Conservation (phyloP, 2,113 vertebrate species). For the Odocoileus hemionus region DNA sequence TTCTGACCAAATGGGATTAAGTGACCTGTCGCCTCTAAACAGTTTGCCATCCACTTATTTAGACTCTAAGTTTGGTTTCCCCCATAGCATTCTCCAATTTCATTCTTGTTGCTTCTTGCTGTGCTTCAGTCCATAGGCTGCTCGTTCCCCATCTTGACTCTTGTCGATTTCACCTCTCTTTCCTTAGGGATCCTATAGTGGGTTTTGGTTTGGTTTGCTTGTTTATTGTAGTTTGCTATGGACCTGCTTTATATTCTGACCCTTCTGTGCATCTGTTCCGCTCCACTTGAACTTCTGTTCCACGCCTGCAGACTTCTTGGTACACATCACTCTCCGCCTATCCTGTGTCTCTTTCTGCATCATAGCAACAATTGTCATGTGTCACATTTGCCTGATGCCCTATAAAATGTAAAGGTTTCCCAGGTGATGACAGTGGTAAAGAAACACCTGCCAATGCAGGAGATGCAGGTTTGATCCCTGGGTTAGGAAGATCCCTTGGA, state of each 20-base stretch:
- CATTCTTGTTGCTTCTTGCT: background rate
- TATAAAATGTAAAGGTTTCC: background rate
- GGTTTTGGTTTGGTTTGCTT: background rate
- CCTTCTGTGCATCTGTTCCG: fast-evolving
- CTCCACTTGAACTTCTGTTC: fast-evolving
- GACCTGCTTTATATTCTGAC: background rate
- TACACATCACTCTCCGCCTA: fast-evolving
- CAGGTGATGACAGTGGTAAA: background rate
- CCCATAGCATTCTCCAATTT: background rate
- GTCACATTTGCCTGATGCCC: background rate
- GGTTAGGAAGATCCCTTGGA: background rate
- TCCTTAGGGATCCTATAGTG: background rate
- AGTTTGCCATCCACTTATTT: background rate
- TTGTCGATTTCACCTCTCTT: background rate
- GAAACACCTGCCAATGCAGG: background rate
- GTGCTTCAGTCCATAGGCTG: background rate
- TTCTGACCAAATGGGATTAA: background rate
- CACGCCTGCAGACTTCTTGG: fast-evolving
- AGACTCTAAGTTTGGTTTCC: background rate
- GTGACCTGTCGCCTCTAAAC: background rate
- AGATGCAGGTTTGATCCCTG: background rate
- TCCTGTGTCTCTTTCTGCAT: background rate
- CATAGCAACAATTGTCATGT: background rate
- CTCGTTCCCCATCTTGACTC: background rate
- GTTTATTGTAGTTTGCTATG: background rate